Evolutionary conservation across 2,888 invertebrate genomes (phyloP), one percentile per base, ranked within the genome.

Genomic region (Dexiosoma caninum): DNA sequence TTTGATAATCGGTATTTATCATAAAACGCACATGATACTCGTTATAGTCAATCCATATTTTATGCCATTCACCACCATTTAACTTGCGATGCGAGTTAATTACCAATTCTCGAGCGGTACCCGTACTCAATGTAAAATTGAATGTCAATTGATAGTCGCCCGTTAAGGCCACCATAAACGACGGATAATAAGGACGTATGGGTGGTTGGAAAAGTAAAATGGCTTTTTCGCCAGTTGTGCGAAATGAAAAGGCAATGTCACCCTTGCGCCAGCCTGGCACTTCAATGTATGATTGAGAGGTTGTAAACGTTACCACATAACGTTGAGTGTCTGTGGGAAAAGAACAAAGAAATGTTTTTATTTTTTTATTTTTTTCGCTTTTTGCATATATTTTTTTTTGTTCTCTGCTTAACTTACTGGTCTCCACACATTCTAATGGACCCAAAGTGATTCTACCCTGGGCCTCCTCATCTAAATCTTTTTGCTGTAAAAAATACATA

Each of bases 1-100:
- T 96, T 91, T 95, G 94, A 86, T 94, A 95, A 87, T 97, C 95
- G 37, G 95, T 95, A 87, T 97, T 97, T 83, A 97, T 94, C 95
- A 97, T 97, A 87, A 97, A 96, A 82, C 97, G 91, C 37, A 97
- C 96, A 89, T 97, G 97, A 89, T 97, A 96, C 88, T 95, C 95
- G 90, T 97, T 97, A 88, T 97, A 97, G 91, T 98, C 97, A 81
- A 98, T 96, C 95, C 96, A 96, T 83, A 98, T 94, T 91, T 97
- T 96, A 89, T 98, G 98, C 98, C 98, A 98, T 88, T 97, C 96
- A 0, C 97, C 98, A 62, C 95, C 95, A 88, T 97, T 97, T 57
- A 98, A 91, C 87, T 95, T 94, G 53, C 95, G 92, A 83, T 94
- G 93, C 2, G 96, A 96, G 86, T 94, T 94, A 81, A 98, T 95